Conservation (phyloP, 2,888 invertebrate species). For the Drosophila flavopinicola region DNA sequence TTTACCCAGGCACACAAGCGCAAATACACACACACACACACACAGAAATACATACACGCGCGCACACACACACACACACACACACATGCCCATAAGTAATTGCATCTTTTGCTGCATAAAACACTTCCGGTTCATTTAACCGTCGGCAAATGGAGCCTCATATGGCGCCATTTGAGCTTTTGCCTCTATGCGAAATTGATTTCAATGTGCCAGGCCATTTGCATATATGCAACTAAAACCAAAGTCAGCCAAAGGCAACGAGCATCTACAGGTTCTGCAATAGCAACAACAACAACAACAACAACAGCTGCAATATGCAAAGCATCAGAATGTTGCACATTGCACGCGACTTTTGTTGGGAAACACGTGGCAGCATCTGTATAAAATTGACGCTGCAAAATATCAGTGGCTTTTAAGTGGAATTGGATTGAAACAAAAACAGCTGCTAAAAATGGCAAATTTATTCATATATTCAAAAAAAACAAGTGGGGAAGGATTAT, state of each 20-base stretch:
- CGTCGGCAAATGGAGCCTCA: constrained; percentile 31
- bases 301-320: constrained; percentile 11
- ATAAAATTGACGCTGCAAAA: background rate
- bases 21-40: constrained; percentile 4
- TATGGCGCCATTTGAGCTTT: constrained; percentile 47
- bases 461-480: constrained; percentile 11
- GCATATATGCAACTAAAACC: constrained; percentile 25
- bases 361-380: constrained; percentile 14
- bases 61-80: constrained; percentile 6
- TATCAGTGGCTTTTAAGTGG: constrained; percentile 3
- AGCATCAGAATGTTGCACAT: constrained; percentile 20
- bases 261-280: constrained; percentile 28
- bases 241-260: background rate
- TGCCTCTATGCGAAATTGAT: constrained; percentile 48
- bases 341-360: background rate
- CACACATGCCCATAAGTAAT: constrained; percentile 39
- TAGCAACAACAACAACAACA: background rate
- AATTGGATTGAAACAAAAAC: constrained; percentile 8
- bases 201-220: constrained; percentile 38
- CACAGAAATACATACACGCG: background rate
- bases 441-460: background rate
- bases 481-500: no score
- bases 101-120: constrained; percentile 62
- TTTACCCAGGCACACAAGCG: constrained; percentile 18
- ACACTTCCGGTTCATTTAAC: constrained; percentile 75